Evolutionary conservation across 1,140 invertebrate genomes (phyloP), one percentile per base, ranked within the genome.

Genomic region (Drosophila setifemur): DNA sequence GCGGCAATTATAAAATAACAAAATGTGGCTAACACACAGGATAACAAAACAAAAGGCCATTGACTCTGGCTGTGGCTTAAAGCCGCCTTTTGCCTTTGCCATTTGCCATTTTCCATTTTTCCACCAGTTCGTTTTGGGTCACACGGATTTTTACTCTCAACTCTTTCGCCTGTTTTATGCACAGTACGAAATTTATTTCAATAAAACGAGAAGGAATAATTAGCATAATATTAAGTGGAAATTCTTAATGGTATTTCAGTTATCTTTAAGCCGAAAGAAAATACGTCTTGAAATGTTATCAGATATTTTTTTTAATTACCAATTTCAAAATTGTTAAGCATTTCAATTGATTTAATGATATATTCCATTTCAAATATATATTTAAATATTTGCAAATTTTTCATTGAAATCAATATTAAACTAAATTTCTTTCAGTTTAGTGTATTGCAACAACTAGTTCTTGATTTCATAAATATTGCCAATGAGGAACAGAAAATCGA

Each of bases 1-100:
- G 45, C 53, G 74, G 68, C 74, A 78, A 66, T 66, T 66, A 66
- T 66, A 66, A 66, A 66, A 66, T 64, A 66, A 66, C 61, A 66
- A 66, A 66, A 64, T 66, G 33, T 66, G 33, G 58, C 58, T n/a
- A n/a, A n/a, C n/a, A n/a, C n/a, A n/a, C 57, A 35, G 57, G 37
- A 61, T 58, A 40, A 57, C 53, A 58, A 61, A 61, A 61, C 53
- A 58, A 61, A 44, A 35, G 61, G 61, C 42, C 61, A 64, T 64
- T 66, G 61, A 66, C 61, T 64, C 61, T 23, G 60, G 8, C 23
- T 39, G 37, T 35, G 40, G 43, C 44, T 66, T 49, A 49, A 64
- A 29, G 19, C 7, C 7, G 18, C 11, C 14, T 35, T 11, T 35
- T 16, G 31, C 11, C n/a, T 16, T 11, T 6, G 12, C n/a, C n/a